Conservation (phyloP, 2,888 invertebrate species). For the Doris montereyensis region DNA sequence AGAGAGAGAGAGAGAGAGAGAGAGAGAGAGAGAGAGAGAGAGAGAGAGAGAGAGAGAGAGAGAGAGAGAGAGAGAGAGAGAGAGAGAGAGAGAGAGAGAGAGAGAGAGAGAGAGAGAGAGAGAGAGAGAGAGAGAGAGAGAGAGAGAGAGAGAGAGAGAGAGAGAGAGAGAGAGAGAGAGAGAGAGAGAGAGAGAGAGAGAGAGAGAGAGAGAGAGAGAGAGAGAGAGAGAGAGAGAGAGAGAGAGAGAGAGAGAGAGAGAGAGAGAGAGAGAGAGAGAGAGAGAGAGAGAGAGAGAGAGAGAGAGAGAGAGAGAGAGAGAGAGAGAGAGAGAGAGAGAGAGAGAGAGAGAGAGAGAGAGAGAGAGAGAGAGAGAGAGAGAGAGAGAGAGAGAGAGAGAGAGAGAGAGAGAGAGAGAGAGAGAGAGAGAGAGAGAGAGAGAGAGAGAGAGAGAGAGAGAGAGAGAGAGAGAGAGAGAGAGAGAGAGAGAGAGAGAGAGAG, state of each 20-base stretch:
- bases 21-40: neutral
- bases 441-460: neutral
- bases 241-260: neutral
- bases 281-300: neutral
- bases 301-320: neutral
- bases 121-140: neutral
- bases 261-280: neutral
- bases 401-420: neutral
- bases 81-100: neutral
- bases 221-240: neutral
- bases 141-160: neutral
- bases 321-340: neutral
- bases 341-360: neutral
- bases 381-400: neutral
- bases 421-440: neutral
- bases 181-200: neutral
- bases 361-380: neutral
- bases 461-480: neutral
- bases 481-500: neutral
- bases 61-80: neutral
- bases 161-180: neutral
- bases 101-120: neutral
- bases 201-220: neutral
- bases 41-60: neutral
- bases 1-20: neutral